Evolutionary conservation across 2,888 invertebrate species (phyloP).

Genomic region (Uropetala carovei): DNA sequence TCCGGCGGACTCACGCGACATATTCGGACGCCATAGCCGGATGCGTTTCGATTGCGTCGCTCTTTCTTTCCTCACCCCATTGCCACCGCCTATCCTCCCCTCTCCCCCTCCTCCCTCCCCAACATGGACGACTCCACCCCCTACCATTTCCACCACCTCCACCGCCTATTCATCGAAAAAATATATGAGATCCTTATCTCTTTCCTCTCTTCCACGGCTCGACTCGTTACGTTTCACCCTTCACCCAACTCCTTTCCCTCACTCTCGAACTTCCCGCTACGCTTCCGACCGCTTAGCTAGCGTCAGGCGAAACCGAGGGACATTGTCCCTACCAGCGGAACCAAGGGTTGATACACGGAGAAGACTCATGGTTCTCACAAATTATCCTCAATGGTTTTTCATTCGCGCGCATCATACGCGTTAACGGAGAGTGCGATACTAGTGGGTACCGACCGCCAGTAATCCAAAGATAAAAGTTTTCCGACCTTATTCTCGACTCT

Average conservation of each 20-base stretch:
- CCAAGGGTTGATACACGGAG: not conserved
- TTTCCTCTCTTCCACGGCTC: not conserved
- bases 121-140: not conserved
- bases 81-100: not conserved
- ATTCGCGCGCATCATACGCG: too few relatives aligned
- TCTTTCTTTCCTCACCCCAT: not conserved
- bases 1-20: constrained; percentile 63
- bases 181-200: constrained; percentile 54
- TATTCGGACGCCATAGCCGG: constrained; percentile 53
- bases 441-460: too few relatives aligned
- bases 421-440: too few relatives aligned
- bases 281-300: constrained; percentile 47
- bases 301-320: not conserved
- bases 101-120: not conserved
- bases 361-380: not conserved
- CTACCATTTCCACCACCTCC: not conserved
- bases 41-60: constrained; percentile 44
- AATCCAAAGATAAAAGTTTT: too few relatives aligned
- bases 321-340: not conserved
- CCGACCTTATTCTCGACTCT: too few relatives aligned
- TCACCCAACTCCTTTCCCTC: not conserved
- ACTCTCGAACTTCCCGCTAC: not conserved
- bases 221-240: not conserved
- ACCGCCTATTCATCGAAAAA: constrained; percentile 56
- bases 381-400: too few relatives aligned